These are phyloP conservation scores for Harpagoxenus sublaevis DNA, from an alignment of 2,888 invertebrate species.

Conservation along the genomic window DNA sequence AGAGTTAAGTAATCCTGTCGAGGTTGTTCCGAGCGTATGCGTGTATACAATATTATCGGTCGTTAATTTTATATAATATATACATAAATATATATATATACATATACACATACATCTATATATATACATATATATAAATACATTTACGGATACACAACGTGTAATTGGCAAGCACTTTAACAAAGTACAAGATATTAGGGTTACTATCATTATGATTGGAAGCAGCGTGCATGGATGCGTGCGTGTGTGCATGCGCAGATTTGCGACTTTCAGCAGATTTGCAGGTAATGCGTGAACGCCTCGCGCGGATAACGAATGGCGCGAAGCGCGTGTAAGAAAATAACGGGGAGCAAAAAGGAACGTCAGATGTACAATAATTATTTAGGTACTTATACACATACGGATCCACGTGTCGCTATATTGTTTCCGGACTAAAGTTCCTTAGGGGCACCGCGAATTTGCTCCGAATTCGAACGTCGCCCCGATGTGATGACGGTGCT, in stretches of 20 bases:
- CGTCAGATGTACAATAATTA: constrained; percentile 73
- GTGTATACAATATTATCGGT: constrained; percentile 47
- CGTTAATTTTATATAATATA: constrained; percentile 56
- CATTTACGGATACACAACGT: constrained; percentile 55
- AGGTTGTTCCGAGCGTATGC: constrained; percentile 63
- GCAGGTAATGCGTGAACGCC: constrained; percentile 22
- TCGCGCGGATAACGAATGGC: constrained; percentile 25
- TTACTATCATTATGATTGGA: constrained; percentile 56
- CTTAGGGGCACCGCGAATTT: constrained; percentile 78
- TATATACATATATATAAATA: constrained; percentile 49
- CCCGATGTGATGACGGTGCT: constrained; percentile 86
- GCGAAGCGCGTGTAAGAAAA: constrained; percentile 41
- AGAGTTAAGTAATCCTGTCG: constrained; percentile 74
- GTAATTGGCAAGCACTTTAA: constrained; percentile 77
- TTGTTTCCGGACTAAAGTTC: constrained; percentile 84
- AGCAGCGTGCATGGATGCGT: constrained; percentile 15
- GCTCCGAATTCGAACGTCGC: constrained; percentile 72
- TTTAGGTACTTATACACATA: constrained; percentile 68
- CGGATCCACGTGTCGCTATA: constrained; percentile 62
- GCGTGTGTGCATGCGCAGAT: constrained; percentile 2
- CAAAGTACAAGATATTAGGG: constrained; percentile 75
- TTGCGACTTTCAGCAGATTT: constrained; percentile 10
- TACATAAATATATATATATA: constrained; percentile 51
- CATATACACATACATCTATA: constrained; percentile 35
- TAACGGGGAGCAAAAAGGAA: constrained; percentile 58